Evolutionary conservation across 2,888 invertebrate species (phyloP).

Genomic region (Coremacera marginata): DNA sequence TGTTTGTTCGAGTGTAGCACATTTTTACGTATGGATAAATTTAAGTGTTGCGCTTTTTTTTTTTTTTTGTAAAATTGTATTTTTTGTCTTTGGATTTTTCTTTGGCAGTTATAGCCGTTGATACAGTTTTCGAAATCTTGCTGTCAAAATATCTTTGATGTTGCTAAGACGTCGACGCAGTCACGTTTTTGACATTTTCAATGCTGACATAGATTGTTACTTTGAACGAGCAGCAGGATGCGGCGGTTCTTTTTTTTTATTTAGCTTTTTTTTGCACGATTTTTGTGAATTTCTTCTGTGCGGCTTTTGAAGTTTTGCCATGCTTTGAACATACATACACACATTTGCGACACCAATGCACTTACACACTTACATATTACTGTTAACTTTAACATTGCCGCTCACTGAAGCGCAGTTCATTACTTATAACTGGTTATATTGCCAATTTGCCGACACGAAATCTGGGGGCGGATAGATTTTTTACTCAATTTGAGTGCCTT

Average conservation of each 20-base stretch:
- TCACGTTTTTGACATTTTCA: constrained; percentile 4
- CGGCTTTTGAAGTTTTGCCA: neutral
- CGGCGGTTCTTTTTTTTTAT: no score
- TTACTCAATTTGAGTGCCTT: neutral
- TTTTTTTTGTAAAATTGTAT: neutral
- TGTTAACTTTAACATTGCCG: neutral
- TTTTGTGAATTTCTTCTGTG: neutral
- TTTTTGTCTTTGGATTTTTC: neutral
- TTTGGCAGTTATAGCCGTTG: neutral
- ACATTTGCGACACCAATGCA: neutral
- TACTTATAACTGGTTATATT: constrained; percentile 17
- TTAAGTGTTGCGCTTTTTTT: neutral
- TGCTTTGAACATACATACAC: neutral
- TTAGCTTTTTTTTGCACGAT: no score
- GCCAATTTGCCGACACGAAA: neutral
- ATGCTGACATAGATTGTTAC: no score
- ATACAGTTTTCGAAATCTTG: constrained; percentile 1
- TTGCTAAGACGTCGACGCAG: neutral
- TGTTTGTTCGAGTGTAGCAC: neutral
- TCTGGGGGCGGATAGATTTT: neutral
- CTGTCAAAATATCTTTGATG: neutral
- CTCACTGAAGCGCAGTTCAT: constrained; percentile 16
- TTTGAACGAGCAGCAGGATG: no score
- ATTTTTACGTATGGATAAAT: neutral
- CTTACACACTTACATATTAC: neutral